phyloP scores from a whole-genome alignment of 2,113 vertebrate genomes.

The Circaetus gallicus region DNA sequence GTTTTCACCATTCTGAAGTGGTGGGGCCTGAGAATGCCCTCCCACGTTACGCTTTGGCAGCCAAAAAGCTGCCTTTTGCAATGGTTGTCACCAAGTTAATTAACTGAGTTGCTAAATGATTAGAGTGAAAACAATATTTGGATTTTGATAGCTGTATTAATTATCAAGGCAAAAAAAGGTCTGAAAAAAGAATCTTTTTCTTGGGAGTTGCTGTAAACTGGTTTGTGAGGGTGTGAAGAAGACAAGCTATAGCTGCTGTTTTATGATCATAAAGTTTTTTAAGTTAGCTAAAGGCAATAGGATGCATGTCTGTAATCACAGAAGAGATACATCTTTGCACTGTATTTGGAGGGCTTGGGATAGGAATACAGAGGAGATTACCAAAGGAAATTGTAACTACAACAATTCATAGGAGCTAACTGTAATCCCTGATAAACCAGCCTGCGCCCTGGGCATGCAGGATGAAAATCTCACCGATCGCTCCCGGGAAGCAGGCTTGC shows the following conservation, averaged over 20 bases:
- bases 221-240: background rate
- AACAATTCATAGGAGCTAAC: background rate
- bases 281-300: background rate
- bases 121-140: background rate
- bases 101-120: background rate
- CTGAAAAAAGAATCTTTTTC: background rate
- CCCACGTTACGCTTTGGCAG: rapidly evolving
- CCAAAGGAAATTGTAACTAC: background rate
- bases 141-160: background rate
- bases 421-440: background rate
- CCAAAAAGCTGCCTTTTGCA: background rate
- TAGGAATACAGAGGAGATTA: background rate
- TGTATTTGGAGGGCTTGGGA: background rate
- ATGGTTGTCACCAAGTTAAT: background rate
- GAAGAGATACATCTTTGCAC: background rate
- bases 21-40: background rate
- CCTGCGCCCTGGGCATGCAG: background rate
- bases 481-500: background rate
- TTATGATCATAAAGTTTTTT: background rate
- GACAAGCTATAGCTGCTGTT: background rate
- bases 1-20: background rate
- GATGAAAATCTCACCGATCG: background rate
- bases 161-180: background rate
- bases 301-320: background rate
- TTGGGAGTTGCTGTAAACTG: background rate